Conservation (phyloP, 2,888 invertebrate genomes). For the Agonopterix heracliana region DNA sequence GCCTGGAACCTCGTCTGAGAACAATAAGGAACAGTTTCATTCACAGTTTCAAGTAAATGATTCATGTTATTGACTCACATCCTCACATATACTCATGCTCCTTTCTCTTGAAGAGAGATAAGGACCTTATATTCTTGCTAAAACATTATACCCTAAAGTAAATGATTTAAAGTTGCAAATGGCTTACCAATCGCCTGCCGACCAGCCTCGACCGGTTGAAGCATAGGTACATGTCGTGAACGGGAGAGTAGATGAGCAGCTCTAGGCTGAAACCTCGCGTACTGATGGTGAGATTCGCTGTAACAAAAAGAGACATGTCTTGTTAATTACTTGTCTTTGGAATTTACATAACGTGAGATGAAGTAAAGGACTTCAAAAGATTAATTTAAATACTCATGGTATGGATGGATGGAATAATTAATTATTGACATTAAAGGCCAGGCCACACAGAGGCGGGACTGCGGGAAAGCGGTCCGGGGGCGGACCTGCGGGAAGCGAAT, state of each 20-base stretch:
- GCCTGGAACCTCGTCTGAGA: conserved; percentile 74
- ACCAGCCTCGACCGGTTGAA: conserved; percentile 85
- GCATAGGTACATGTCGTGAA: conserved; percentile 84
- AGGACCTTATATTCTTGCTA: not conserved
- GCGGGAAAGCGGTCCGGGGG: too few species aligned
- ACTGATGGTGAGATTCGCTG: conserved; percentile 82
- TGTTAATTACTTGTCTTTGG: too few species aligned
- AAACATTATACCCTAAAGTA: too few species aligned
- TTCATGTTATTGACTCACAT: not conserved
- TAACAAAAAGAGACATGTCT: conserved; percentile 44
- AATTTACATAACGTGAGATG: conserved; percentile 4
- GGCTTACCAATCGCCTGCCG: conserved; percentile 79
- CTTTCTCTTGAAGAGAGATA: not conserved
- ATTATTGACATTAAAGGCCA: too few species aligned
- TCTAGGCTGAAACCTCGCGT: conserved; percentile 77
- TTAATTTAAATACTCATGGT: too few species aligned
- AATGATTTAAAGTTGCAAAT: too few species aligned
- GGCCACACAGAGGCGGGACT: too few species aligned
- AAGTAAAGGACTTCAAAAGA: too few species aligned
- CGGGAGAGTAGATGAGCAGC: conserved; percentile 81
- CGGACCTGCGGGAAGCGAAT: too few species aligned
- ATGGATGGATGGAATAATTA: too few species aligned
- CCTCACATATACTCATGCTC: not conserved
- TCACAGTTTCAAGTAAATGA: not conserved
- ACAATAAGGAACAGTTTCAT: conserved; percentile 19